These are phyloP conservation scores for Buteo buteo DNA, from an alignment of 2,113 vertebrate species.

Conservation along the genomic window DNA sequence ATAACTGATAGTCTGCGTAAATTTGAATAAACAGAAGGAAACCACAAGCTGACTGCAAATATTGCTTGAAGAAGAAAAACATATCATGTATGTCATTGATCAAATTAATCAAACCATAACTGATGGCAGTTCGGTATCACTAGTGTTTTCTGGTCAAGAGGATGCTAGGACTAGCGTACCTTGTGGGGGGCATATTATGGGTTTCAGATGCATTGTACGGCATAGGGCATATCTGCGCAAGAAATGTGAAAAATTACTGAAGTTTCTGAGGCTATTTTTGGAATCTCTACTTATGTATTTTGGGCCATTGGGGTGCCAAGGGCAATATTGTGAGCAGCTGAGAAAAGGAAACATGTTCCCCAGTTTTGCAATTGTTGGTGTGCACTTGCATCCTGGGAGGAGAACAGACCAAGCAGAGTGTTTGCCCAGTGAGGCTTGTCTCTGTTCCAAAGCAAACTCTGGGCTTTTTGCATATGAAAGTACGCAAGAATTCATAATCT, in stretches of 20 bases:
- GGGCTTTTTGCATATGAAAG: not conserved
- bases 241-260: not conserved
- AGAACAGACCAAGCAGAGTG: not conserved
- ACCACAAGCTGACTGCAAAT: not conserved
- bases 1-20: not conserved
- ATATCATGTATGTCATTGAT: not conserved
- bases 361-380: slow-evolving; percentile 17
- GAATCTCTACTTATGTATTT: not conserved
- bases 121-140: not conserved
- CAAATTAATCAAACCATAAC: not conserved
- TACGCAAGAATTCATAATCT: slow-evolving; percentile 12
- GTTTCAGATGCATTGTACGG: not conserved
- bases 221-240: not conserved
- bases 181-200: accelerated
- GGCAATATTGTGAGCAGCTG: slow-evolving; percentile 25
- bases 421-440: slow-evolving; percentile 15
- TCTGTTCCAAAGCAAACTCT: slow-evolving; percentile 50
- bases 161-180: not conserved
- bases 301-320: not conserved
- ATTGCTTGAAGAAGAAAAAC: not conserved
- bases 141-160: not conserved
- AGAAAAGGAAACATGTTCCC: not conserved
- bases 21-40: not conserved
- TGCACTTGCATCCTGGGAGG: slow-evolving; percentile 6
- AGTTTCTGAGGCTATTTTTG: not conserved